Base-by-base conservation (phyloP, 1,140 invertebrate species). In the Scylla paramamosain region DNA sequence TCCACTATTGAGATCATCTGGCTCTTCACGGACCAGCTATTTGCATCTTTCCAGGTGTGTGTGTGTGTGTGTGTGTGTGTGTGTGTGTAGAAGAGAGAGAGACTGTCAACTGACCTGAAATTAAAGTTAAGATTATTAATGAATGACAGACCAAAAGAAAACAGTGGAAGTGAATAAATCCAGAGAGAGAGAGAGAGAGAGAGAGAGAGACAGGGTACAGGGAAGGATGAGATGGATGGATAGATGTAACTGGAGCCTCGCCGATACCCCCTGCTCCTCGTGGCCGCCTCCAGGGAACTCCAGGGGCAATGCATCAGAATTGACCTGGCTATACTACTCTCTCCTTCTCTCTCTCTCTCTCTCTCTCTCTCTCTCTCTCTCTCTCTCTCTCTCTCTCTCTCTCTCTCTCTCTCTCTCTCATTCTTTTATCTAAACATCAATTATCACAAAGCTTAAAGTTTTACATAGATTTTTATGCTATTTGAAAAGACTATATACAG, bases 1-100 rank as follows among this genome's bases (percentile, higher is more conserved):
- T 84, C 67, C 67, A 96, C 94, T n/a, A 97, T 98, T 0, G 98
- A 98, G 96, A 96, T 98, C 3, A 97, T 98, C 28, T 98, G 98
- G 98, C 97, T 98, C 0, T 98, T 98, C 96, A 97, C 97, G 93
- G 98, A 98, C 96, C 98, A 98, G 96, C 97, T 98, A 20, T 98
- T 98, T 96, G 98, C 98, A 12, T 98, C 98, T 31, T 98, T 98
- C 96, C 98, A 98, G 97, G 98, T 98, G 97, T 4, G 16, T 77
- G 25, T 32, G 31, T 20, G 28, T 25, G 91, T 28, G 59, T 82
- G 29, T 59, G 28, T 77, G 67, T 52, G 16, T 82, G 67, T n/a
- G 29, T 52, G 39, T n/a, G 39, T 20, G 46, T 39, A 12, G 32
- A 32, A 8, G 6, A 39, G 6, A 39, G 6, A 39, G 39, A 6